Evolutionary conservation across 1,140 invertebrate species (phyloP).

Genomic region (Papilio machaon): DNA sequence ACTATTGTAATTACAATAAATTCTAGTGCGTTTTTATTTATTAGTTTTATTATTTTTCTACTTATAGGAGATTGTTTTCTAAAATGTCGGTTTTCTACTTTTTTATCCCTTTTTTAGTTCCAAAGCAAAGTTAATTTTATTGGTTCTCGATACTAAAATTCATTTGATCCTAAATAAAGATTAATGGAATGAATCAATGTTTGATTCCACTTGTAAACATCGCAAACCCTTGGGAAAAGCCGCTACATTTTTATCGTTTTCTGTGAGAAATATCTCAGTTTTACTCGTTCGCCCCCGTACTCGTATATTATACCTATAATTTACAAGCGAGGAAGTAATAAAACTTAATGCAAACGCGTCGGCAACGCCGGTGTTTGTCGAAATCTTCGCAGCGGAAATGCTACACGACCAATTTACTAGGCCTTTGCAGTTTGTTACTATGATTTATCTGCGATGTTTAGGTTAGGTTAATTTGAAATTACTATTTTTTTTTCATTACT

Average conservation of each 20-base stretch:
- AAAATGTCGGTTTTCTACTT: too few relatives aligned
- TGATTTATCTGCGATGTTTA: background rate
- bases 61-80: too few relatives aligned
- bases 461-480: background rate
- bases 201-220: constrained; percentile 48
- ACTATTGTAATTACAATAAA: background rate
- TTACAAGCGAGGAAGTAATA: constrained; percentile 73
- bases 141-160: background rate
- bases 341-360: constrained; percentile 76
- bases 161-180: constrained; percentile 15
- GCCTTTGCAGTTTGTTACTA: constrained; percentile 34
- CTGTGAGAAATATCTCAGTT: constrained; percentile 61
- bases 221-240: constrained; percentile 44
- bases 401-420: constrained; percentile 53
- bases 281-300: constrained; percentile 51
- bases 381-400: constrained; percentile 59
- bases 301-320: constrained; percentile 71
- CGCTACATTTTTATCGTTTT: constrained; percentile 62
- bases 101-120: background rate
- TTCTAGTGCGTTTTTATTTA: background rate
- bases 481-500: background rate
- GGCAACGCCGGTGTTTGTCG: constrained; percentile 66
- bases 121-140: background rate
- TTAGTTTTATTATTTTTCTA: background rate
- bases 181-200: constrained; percentile 28